Evolutionary conservation across 2,113 vertebrate species (phyloP), one percentile per base, ranked within the genome.

Genomic region (Ameiurus melas): DNA sequence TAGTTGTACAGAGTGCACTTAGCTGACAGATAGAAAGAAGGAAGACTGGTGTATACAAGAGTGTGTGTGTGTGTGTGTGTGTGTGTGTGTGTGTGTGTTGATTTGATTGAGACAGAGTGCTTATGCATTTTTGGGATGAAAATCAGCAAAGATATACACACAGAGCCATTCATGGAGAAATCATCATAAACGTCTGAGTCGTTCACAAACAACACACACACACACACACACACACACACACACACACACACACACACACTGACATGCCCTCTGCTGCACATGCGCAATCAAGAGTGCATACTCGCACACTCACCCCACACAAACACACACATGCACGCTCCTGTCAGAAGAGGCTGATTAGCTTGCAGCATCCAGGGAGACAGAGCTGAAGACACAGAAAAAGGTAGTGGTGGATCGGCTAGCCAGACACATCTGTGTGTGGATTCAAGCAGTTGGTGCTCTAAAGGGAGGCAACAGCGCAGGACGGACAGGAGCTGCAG

Each of bases 331-430:
- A 88, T 84, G 39, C 89, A 90, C 89, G 86, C 91, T 79, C 92
- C 93, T 93, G 92, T 93, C 94, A 94, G 94, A 85, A 94, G 93
- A 90, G 93, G 92, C 93, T 95, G 94, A 96, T 95, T 95, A 94
- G 95, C 94, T 95, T 94, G 94, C 94, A 93, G 93, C 94, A 95
- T 94, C 94, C 94, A 91, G 93, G 93, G 94, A 94, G 94, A 94
- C 94, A 91, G 93, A 92, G 92, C 91, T 89, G 90, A 91, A 92
- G 91, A 91, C 91, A 57, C 33, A 92, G 92, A 90, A 90, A 93
- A 47, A 87, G 60, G 92, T 73, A 85, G 81, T 33, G 36, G 75
- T 47, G 85, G 80, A 85, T 87, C 60, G 36, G 25, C 25, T 83
- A 84, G 53, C 51, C 89, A 71, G 80, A 75, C 17, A 14, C 55